Base-by-base conservation (phyloP, 2,888 invertebrate species). In the Heteromyza rotundicornis region DNA sequence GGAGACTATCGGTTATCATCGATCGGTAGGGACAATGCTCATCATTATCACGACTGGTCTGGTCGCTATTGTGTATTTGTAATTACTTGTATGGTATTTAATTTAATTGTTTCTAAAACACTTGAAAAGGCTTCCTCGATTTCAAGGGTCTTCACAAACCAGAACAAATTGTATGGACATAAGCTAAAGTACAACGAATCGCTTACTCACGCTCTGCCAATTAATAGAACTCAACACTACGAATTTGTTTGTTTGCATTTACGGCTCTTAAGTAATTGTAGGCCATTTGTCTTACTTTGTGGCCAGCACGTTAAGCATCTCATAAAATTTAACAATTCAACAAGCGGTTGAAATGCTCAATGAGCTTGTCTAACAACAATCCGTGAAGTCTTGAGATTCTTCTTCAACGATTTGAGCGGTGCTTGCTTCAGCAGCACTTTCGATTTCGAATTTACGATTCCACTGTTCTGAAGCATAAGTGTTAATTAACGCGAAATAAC, bases 131-230 rank as follows among this genome's bases (percentile, higher is more conserved):
- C 53, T 53, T 53, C 53, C 53, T 35, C 16, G 32, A 32, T 53
- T 27, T 53, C 14, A 16, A 53, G 53, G 3, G 32, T 32, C 24
- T 27, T 27, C 20, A 27, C 2, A 32, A 53, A 19, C 32, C n/a
- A 27, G 16, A 53, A 1, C 12, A 32, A 24, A 14, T 32, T 14
- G 12, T 16, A 35, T 2, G 17, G n/a, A 27, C 14, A 53, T 32
- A 19, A 2, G 32, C 16, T n/a, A 23, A 16, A 5, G 19, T 19
- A 51, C 5, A 51, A 20, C 22, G 22, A 51, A 5, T 27, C 27
- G 10, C 27, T 27, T 10, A 27, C 27, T 27, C 74, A 74, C 74
- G 74, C 68, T 74, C 68, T 68, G 53, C 65, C 77, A 74, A 74
- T 74, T 74, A 74, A 66, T 59, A 55, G 40, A 40, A 55, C n/a